Evolutionary conservation across 2,113 vertebrate species (phyloP), one percentile per base, ranked within the genome.

Genomic region (Phainopepla nitens): DNA sequence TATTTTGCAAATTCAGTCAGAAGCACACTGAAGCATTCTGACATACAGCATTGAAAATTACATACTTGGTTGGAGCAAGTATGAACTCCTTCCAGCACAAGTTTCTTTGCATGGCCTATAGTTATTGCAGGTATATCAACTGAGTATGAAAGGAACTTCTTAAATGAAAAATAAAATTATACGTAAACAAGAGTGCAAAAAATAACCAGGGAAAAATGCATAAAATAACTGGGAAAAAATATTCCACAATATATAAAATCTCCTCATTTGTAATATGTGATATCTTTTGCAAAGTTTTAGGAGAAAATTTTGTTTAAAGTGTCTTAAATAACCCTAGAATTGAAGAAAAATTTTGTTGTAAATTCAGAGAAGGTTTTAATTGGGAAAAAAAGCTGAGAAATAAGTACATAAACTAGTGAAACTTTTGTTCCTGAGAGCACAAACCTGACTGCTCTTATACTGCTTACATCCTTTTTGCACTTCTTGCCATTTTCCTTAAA

Each of bases 391-490:
- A 65, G 0, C 50, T 45, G 42, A 80, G 31, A 86, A 86, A 64
- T 35, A 76, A 73, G 2, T 29, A 60, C 11, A 64, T 2, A 68
- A 71, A 44, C 5, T 33, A 49, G 15, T 14, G 28, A 51, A 68
- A 31, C 1, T 60, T 49, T 28, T 70, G 19, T 45, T 51, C 15
- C 13, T 58, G 49, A 73, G 36, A 83, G 41, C 5, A 47, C 6
- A 72, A 44, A 47, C 8, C 10, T 66, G 22, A 15, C 24, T 81
- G 8, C 1, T 68, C 6, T 77, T 31, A 47, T 22, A 9, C 25
- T 81, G 36, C 15, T 77, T 83, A 36, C 2, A 80, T 10, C 23
- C 39, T 73, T 25, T 62, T 39, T 0, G 0, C 16, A 75, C 0
- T 54, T 70, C 10, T 83, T 3, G 2, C 6, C 7, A 49, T 78